Base-by-base conservation (phyloP, 1,140 invertebrate genomes). In the Conus ventricosus region DNA sequence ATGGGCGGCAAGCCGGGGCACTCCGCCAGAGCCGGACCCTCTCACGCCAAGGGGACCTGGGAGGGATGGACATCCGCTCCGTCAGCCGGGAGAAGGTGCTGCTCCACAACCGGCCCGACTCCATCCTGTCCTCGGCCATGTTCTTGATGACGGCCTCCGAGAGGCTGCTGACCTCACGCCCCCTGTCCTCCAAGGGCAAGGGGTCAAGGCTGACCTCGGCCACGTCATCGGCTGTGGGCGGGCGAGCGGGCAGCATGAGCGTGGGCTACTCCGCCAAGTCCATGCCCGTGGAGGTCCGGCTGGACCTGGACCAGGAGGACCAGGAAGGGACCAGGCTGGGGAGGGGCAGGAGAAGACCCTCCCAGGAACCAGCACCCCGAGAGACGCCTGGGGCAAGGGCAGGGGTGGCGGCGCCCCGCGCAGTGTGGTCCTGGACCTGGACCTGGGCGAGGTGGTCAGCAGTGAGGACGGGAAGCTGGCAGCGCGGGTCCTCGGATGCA, bases 21-120 rank as follows among this genome's bases (percentile, higher is more conserved):
- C 25, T 27, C 5, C 76, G 54, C 80, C 10, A 13, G 54, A 39
- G 5, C 20, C n/a, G 6, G 6, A 4, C 5, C 82, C 55, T 27
- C 82, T 6, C 55, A 55, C 8, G 15, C 55, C 20, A 25, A 25
- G 53, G 51, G 23, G 55, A 27, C 39, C 8, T 60, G 23, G 82
- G 82, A 25, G 82, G 82, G 20, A 17, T 67, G 82, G 63, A 84
- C 81, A 84, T 88, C 81, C 81, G 87, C 60, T 60, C 87, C 4
- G 82, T 88, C 81, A 88, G 80, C 63, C 57, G 87, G n/a, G 87
- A 88, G 54, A 83, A 84, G 11, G 67, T 88, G 4, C 87, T 88
- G 82, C 81, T 55, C 5, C 81, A 88, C 87, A 88, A 75, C 71
- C 87, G 87, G 7, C 87, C 87, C 0, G 67, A 84, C 60, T 84